Evolutionary conservation across 2,797 vertebrate species (phyloP).

Genomic region (Gambelia wislizenii): DNA sequence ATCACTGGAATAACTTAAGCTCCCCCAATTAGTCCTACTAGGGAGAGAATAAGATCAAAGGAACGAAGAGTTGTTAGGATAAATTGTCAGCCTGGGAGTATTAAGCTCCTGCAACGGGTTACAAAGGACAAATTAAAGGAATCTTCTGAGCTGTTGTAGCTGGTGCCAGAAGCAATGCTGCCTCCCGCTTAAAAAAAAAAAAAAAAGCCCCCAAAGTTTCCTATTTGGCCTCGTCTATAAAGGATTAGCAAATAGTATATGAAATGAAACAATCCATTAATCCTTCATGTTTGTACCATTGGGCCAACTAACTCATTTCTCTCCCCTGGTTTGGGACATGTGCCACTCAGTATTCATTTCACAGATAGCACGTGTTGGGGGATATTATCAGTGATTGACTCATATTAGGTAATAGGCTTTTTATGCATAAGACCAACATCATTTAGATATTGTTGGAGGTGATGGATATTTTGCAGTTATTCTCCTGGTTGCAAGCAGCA

Average conservation of each 20-base stretch:
- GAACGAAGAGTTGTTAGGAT: constrained; percentile 15
- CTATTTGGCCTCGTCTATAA: constrained; percentile 3
- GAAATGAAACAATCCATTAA: constrained; percentile 25
- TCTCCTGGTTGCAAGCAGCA: neutral
- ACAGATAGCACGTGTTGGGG: neutral
- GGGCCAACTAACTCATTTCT: constrained; percentile 23
- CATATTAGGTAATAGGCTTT: constrained; percentile 2
- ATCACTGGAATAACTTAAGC: constrained; percentile 5
- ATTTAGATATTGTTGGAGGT: constrained; percentile 1
- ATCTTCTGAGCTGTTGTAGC: accelerated
- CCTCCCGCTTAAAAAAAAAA: neutral
- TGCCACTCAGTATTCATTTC: neutral
- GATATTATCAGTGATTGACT: neutral
- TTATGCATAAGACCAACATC: neutral
- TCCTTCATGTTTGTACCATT: neutral
- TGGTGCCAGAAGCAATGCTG: neutral
- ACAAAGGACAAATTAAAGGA: neutral
- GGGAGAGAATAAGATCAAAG: constrained; percentile 27
- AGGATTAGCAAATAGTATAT: constrained; percentile 11
- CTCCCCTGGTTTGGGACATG: neutral
- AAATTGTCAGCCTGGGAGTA: constrained; percentile 19
- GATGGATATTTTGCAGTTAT: neutral
- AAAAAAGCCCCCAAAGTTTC: neutral
- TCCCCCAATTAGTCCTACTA: constrained; percentile 23
- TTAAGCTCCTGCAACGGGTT: constrained; percentile 8